These are phyloP conservation scores for Gobius niger DNA, from an alignment of 2,113 vertebrate genomes.

Conservation along the genomic window DNA sequence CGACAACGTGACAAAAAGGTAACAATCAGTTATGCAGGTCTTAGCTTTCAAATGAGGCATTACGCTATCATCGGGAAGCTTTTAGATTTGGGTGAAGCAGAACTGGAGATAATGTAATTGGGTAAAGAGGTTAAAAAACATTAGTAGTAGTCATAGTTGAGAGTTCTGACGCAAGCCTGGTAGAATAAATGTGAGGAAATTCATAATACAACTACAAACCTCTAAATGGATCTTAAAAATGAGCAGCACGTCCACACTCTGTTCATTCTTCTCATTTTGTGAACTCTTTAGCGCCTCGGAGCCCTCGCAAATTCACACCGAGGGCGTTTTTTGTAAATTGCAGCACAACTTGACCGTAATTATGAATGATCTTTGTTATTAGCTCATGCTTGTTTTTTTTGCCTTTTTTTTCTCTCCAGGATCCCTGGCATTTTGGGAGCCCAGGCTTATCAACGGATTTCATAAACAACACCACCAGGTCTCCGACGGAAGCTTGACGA, in stretches of 20 bases:
- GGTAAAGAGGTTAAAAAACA: too few species aligned
- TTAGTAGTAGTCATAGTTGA: too few species aligned
- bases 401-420: conserved; percentile 28
- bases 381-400: conserved; percentile 1
- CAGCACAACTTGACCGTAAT: conserved; percentile 38
- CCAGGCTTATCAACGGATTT: conserved; percentile 18
- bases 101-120: too few species aligned
- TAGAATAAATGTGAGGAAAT: too few species aligned
- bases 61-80: too few species aligned
- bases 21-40: too few species aligned
- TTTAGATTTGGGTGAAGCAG: too few species aligned
- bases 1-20: too few species aligned
- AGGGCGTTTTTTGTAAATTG: conserved; percentile 16
- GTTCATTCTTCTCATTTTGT: conserved; percentile 31
- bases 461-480: conserved; percentile 15
- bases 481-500: conserved; percentile 11
- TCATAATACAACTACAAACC: too few species aligned
- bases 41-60: too few species aligned
- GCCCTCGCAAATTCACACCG: conserved; percentile 39
- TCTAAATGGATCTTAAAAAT: too few species aligned
- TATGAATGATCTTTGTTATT: conserved; percentile 44
- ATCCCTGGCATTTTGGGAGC: conserved; percentile 28
- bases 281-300: conserved; percentile 36
- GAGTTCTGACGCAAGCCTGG: too few species aligned
- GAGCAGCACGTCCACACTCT: neutral